Evolutionary conservation across 1,140 invertebrate genomes (phyloP).

Genomic region (Drosophila nasuta): DNA sequence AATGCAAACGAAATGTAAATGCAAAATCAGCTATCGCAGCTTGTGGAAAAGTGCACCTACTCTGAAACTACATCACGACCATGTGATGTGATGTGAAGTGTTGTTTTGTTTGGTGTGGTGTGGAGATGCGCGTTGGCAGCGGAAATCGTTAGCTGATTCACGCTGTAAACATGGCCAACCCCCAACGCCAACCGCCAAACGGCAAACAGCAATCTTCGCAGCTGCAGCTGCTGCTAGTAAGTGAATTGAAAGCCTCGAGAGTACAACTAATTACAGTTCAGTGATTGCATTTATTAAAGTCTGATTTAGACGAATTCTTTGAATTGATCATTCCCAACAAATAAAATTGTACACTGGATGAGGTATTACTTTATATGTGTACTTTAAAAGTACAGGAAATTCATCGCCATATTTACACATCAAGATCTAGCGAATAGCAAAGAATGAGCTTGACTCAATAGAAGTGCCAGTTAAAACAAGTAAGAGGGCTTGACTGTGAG

Average conservation of each 20-base stretch:
- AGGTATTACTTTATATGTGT: too few relatives aligned
- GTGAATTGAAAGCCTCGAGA: constrained; percentile 10
- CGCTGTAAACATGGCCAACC: constrained; percentile 57
- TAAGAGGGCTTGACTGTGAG: too few relatives aligned
- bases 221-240: constrained; percentile 14
- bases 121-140: constrained; percentile 61
- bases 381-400: too few relatives aligned
- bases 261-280: neutral
- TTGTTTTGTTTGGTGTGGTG: constrained; percentile 17
- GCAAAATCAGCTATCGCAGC: constrained; percentile 20
- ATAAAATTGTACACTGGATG: too few relatives aligned
- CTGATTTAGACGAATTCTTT: too few relatives aligned
- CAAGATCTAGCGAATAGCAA: constrained; percentile 1
- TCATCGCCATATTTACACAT: neutral
- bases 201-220: neutral
- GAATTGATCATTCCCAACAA: too few relatives aligned
- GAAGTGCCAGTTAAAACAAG: neutral
- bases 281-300: constrained; percentile 1
- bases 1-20: constrained; percentile 28
- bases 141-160: constrained; percentile 76
- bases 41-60: constrained; percentile 56
- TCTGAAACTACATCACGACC: constrained; percentile 20
- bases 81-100: constrained; percentile 12
- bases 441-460: neutral
- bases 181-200: neutral